These are phyloP conservation scores for Pandemis heparana DNA, from an alignment of 2,888 invertebrate species.

Conservation along the genomic window DNA sequence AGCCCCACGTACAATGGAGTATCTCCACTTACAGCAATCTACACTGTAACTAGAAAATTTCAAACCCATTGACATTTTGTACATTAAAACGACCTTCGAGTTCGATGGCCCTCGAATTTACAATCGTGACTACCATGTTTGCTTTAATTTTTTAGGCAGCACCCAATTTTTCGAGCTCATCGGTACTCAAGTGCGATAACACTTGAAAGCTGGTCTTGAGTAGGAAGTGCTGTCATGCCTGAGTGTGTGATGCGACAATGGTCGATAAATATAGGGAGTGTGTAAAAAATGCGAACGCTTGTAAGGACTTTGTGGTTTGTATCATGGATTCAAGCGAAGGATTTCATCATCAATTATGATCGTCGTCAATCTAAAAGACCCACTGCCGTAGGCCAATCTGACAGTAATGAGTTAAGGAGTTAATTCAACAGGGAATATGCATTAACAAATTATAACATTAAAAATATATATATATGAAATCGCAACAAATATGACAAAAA, in stretches of 20 bases:
- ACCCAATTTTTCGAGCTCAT: conserved; percentile 60
- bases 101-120: conserved; percentile 47
- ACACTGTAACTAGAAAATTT: conserved; percentile 39
- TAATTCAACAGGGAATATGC: too few relatives aligned
- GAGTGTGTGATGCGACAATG: conserved; percentile 37
- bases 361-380: too few relatives aligned
- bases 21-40: conserved; percentile 25
- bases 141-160: conserved; percentile 61
- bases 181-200: conserved; percentile 57
- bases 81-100: conserved; percentile 48
- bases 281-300: conserved; percentile 31
- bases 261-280: conserved; percentile 31
- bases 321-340: neutral
- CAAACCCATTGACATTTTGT: conserved; percentile 41
- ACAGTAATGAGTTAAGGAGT: too few relatives aligned
- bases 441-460: too few relatives aligned
- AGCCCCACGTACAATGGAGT: neutral
- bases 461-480: too few relatives aligned
- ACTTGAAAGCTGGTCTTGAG: conserved; percentile 53
- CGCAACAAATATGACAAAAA: too few relatives aligned
- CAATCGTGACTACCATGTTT: conserved; percentile 58
- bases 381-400: too few relatives aligned
- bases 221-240: conserved; percentile 52
- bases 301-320: neutral
- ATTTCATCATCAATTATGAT: too few relatives aligned